phyloP scores from a whole-genome alignment of 2,797 vertebrate genomes.

The Dendrocincla tyrannina region DNA sequence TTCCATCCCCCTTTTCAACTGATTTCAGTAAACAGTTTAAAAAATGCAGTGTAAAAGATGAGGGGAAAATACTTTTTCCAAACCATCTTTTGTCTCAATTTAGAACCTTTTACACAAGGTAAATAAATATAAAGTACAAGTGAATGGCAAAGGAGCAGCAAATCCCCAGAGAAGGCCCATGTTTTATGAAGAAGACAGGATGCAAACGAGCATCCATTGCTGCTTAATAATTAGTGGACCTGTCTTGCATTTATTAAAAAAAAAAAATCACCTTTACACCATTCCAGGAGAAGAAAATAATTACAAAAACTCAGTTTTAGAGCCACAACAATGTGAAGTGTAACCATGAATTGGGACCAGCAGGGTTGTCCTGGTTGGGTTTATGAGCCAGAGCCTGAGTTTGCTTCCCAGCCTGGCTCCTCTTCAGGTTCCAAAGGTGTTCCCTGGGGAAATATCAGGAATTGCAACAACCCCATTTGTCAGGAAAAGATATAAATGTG shows the following conservation, averaged over 20 bases:
- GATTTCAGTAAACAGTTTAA: not conserved
- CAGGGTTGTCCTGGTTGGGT: not conserved
- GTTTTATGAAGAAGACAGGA: not conserved
- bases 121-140: not conserved
- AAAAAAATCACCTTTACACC: not conserved
- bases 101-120: not conserved
- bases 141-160: not conserved
- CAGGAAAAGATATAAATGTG: not conserved
- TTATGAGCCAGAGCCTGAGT: not conserved
- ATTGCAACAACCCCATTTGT: not conserved
- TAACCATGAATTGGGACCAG: not conserved
- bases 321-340: not conserved
- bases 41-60: not conserved
- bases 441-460: not conserved
- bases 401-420: not conserved
- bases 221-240: not conserved
- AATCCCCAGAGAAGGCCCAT: not conserved
- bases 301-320: not conserved
- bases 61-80: not conserved
- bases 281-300: not conserved
- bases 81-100: not conserved
- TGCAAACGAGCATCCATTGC: not conserved
- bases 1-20: not conserved
- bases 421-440: rapidly evolving
- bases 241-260: not conserved